Base-by-base conservation (phyloP, 2,888 invertebrate genomes). In the Adelognathus sp. region DNA sequence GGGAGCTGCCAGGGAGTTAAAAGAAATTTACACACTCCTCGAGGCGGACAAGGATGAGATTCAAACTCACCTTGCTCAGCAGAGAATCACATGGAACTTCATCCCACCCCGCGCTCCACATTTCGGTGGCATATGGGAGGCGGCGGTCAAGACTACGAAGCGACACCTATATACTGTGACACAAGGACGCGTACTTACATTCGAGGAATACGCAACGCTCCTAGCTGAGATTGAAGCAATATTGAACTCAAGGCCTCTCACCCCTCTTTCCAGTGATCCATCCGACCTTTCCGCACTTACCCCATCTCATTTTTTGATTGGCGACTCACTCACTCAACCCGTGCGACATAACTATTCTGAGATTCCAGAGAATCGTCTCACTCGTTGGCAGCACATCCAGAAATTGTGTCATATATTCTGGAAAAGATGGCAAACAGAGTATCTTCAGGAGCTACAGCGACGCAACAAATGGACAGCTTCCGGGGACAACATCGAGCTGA, bases 261-360 rank as follows among this genome's bases (percentile, higher is more conserved):
- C 56, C 56, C 82, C 71, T 7, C 50, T 77, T 3, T 67, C 69
- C 16, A 54, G 41, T 31, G 75, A 77, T 71, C 77, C 63, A 29
- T 14, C 52, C 18, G 86, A 86, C 39, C 31, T 7, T 54, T 18
- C 36, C n/a, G 72, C 79, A 0, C 74, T 88, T 1, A 86, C 87
- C 0, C 88, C 87, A 31, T 85, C 83, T 0, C 88, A 87, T 69
- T 86, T 87, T 66, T 79, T 88, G 0, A 83, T 86, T 44, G 86
- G 84, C 9, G 50, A 39, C 36, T 67, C 54, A 67, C 50, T 67
- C 4, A 76, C 56, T 5, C 58, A 76, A 1, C 18, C 85, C 0
- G 80, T 82, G 1, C 81, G 85, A 14, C 79, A 70, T 0, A 64
- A 82, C 24, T 14, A 83, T 2, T 24, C 21, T 0, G 50, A 82